Evolutionary conservation across 2,888 invertebrate species (phyloP).

Genomic region (Polydrusus pterygomalis): DNA sequence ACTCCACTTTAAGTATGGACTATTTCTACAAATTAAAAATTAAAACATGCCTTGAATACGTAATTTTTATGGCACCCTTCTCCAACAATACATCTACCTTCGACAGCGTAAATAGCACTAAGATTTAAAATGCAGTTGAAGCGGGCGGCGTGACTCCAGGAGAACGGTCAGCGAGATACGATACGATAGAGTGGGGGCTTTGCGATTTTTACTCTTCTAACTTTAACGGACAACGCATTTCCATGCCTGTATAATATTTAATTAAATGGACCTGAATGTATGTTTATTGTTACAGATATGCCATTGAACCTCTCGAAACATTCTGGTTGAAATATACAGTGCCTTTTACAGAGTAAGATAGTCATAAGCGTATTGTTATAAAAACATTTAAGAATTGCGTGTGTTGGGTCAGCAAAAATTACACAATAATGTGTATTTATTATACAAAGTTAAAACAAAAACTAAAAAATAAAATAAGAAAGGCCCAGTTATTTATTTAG

Average conservation of each 20-base stretch:
- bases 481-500: not conserved
- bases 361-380: conserved; percentile 22
- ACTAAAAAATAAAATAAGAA: not conserved
- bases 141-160: too few relatives aligned
- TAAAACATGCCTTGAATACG: too few relatives aligned
- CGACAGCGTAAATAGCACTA: too few relatives aligned
- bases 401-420: not conserved
- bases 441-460: conserved; percentile 8
- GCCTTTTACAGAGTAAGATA: conserved; percentile 61
- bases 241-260: not conserved
- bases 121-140: too few relatives aligned
- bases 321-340: conserved; percentile 74
- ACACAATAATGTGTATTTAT: not conserved
- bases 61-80: too few relatives aligned
- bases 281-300: conserved; percentile 81
- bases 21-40: too few relatives aligned
- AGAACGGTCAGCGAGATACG: too few relatives aligned
- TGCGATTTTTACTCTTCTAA: too few relatives aligned
- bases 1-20: too few relatives aligned
- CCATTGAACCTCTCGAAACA: conserved; percentile 93
- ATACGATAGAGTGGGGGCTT: too few relatives aligned
- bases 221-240: too few relatives aligned
- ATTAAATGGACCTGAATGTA: not conserved
- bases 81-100: too few relatives aligned
- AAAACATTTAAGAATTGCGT: not conserved